phyloP scores from a whole-genome alignment of 2,888 invertebrate species.

The Dendrolimus pini region DNA sequence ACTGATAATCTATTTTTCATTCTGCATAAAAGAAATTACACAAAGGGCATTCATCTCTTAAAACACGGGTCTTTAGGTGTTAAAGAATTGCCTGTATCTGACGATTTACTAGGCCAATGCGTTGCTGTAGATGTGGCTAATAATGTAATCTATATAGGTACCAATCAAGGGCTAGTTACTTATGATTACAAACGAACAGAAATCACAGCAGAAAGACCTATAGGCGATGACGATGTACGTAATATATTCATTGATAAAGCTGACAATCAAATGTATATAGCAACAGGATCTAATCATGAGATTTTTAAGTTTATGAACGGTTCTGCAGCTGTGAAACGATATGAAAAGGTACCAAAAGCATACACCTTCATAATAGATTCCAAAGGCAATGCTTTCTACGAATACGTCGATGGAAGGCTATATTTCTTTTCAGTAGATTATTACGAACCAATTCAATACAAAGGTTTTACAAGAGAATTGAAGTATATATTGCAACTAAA shows the following conservation, averaged over 20 bases:
- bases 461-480: slow-evolving; percentile 60
- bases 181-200: slow-evolving; percentile 54
- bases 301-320: slow-evolving; percentile 57
- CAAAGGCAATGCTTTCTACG: slow-evolving; percentile 59
- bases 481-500: slow-evolving; percentile 57
- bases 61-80: slow-evolving; percentile 59
- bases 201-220: slow-evolving; percentile 55
- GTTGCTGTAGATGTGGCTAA: slow-evolving; percentile 43
- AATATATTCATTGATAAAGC: slow-evolving; percentile 58
- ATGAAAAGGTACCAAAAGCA: slow-evolving; percentile 57
- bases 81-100: slow-evolving; percentile 50
- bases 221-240: slow-evolving; percentile 64
- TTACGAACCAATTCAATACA: slow-evolving; percentile 61
- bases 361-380: slow-evolving; percentile 56
- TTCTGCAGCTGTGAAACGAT: slow-evolving; percentile 57
- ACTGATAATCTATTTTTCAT: slow-evolving; percentile 63
- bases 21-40: slow-evolving; percentile 61
- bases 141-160: slow-evolving; percentile 56
- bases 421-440: slow-evolving; percentile 56
- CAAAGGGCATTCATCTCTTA: slow-evolving; percentile 57
- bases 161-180: slow-evolving; percentile 56
- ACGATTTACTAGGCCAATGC: slow-evolving; percentile 57
- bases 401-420: slow-evolving; percentile 58
- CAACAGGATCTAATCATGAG: slow-evolving; percentile 54
- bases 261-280: slow-evolving; percentile 60